Base-by-base conservation (phyloP, 2,113 vertebrate species). In the Gavialis gangeticus region DNA sequence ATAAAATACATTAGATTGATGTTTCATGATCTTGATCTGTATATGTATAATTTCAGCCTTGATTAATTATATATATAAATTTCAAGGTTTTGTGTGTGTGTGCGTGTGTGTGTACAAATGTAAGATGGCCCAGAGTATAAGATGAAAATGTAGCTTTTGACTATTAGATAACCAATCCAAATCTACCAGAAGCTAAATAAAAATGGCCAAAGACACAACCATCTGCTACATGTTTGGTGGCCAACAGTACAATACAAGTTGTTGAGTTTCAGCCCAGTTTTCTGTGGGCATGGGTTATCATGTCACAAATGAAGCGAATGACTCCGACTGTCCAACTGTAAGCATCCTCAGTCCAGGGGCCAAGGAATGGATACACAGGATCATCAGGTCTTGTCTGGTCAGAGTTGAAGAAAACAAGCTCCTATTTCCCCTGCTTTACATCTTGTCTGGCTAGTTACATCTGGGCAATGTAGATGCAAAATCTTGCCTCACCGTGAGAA, bases 61-160 rank as follows among this genome's bases (percentile, higher is more conserved):
- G 28, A 67, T 67, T 18, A 67, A 67, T 30, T 67, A 30, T 67
- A 30, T 7, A 9, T 46, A 46, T 46, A 46, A 8, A 67, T 19
- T 67, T 25, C 60, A 2, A 37, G 88, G 55, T 69, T 85, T 1
- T 2, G 5, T 0, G 0, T 62, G 79, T 66, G 75, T 69, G 0
- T 30, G 81, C 15, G 77, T 54, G n/a, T 3, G 18, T 2, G 5
- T 27, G 58, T 46, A 69, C n/a, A n/a, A n/a, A n/a, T n/a, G n/a
- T n/a, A n/a, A n/a, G n/a, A n/a, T n/a, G n/a, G n/a, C n/a, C n/a
- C n/a, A n/a, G n/a, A n/a, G n/a, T 25, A 27, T 5, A 46, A 75
- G 67, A 6, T 83, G 46, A 46, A 46, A 46, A 34, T 0, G 8
- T 80, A 55, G 15, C 84, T 55, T 89, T 10, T 79, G 91, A 28